phyloP scores from a whole-genome alignment of 2,113 vertebrate species.

The Jacana jacana region DNA sequence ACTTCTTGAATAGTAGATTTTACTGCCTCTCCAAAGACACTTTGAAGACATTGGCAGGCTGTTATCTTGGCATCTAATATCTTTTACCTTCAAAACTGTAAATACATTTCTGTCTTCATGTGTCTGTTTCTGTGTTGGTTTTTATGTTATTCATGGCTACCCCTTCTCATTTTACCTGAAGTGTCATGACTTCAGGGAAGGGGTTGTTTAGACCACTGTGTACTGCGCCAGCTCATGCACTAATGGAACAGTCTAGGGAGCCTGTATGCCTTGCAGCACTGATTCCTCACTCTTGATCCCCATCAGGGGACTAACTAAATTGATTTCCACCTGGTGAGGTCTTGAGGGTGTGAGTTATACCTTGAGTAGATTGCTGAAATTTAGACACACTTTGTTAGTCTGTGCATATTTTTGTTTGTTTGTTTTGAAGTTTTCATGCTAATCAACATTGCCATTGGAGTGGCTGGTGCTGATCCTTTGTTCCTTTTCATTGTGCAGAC shows the following conservation, averaged over 20 bases:
- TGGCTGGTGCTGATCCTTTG: neutral
- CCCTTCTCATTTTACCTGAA: neutral
- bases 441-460: neutral
- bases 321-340: neutral
- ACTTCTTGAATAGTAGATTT: neutral
- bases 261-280: neutral
- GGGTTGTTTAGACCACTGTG: neutral
- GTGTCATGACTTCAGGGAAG: neutral
- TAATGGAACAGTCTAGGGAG: neutral
- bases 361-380: neutral
- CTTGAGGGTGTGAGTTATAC: neutral
- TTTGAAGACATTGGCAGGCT: neutral
- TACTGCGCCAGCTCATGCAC: neutral
- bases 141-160: neutral
- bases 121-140: neutral
- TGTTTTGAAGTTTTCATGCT: neutral
- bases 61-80: conserved; percentile 6
- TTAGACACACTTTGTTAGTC: neutral
- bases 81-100: neutral
- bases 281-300: neutral
- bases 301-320: neutral
- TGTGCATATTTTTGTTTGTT: neutral
- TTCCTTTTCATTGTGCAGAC: neutral
- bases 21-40: neutral
- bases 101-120: neutral